phyloP scores from a whole-genome alignment of 2,113 vertebrate genomes.

The Helogale parvula region DNA sequence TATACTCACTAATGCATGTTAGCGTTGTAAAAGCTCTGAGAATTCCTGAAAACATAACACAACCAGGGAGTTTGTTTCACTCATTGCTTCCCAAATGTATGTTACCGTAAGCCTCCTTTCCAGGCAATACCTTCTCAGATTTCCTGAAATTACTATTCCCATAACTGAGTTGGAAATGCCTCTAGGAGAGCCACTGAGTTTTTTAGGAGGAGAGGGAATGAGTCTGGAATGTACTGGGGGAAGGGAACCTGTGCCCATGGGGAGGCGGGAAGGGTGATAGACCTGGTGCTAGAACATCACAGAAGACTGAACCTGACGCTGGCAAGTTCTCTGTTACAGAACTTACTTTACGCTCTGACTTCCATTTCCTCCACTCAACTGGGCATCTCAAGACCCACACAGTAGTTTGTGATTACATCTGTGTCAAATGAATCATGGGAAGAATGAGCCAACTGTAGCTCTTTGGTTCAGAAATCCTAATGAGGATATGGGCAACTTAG shows the following conservation, averaged over 20 bases:
- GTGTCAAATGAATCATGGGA: background rate
- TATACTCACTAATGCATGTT: background rate
- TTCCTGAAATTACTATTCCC: background rate
- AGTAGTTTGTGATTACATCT: background rate
- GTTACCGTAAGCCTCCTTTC: background rate
- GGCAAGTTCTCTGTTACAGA: background rate
- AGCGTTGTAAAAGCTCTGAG: background rate
- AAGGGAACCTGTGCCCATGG: background rate
- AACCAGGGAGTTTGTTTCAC: background rate
- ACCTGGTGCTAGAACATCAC: rapidly evolving
- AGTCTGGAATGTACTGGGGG: background rate
- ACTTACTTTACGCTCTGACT: background rate
- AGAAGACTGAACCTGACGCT: background rate
- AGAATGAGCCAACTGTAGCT: background rate
- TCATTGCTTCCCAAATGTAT: background rate
- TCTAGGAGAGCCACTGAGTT: background rate
- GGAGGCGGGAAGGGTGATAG: background rate
- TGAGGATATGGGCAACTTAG: background rate
- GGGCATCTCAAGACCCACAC: background rate
- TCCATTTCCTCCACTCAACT: background rate
- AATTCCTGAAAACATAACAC: background rate
- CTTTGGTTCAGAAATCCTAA: background rate
- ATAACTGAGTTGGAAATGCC: background rate
- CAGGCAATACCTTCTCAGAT: background rate
- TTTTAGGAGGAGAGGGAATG: background rate